These are phyloP conservation scores for Genyomyrus donnyi DNA, from an alignment of 2,113 vertebrate species.

Conservation along the genomic window DNA sequence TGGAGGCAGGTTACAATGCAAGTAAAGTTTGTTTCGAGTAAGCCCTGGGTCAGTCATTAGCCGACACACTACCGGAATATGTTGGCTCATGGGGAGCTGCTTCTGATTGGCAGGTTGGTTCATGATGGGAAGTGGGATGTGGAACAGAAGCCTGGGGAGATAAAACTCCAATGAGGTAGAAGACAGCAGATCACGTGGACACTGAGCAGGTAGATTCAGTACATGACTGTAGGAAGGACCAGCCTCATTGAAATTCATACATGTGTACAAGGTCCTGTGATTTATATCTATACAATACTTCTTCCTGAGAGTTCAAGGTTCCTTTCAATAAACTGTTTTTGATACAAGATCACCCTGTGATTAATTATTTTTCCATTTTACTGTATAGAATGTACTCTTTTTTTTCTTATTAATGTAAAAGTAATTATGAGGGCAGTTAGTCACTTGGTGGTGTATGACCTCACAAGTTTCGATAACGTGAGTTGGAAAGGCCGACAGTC, in stretches of 20 bases:
- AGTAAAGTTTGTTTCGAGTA: background rate
- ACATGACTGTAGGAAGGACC: background rate
- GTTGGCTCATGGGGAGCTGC: constrained; percentile 53
- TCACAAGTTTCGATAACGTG: background rate
- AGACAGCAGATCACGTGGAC: constrained; percentile 22
- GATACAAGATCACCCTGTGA: background rate
- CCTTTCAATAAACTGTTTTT: background rate
- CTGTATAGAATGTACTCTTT: background rate
- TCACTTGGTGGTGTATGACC: background rate
- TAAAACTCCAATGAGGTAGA: constrained; percentile 33
- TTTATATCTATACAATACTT: background rate
- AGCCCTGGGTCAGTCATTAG: background rate
- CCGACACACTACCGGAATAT: constrained; percentile 69
- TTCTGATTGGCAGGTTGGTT: constrained; percentile 84
- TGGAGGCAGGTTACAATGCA: background rate
- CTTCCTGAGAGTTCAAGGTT: background rate
- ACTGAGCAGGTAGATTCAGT: background rate
- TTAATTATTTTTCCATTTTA: background rate
- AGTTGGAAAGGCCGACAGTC: background rate
- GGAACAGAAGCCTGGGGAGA: constrained; percentile 8
- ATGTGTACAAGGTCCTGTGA: background rate
- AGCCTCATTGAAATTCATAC: background rate
- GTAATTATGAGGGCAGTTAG: background rate
- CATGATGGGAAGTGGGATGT: constrained; percentile 37
- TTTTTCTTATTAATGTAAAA: background rate